Base-by-base conservation (phyloP, 2,888 invertebrate species). In the Theretra japonica region DNA sequence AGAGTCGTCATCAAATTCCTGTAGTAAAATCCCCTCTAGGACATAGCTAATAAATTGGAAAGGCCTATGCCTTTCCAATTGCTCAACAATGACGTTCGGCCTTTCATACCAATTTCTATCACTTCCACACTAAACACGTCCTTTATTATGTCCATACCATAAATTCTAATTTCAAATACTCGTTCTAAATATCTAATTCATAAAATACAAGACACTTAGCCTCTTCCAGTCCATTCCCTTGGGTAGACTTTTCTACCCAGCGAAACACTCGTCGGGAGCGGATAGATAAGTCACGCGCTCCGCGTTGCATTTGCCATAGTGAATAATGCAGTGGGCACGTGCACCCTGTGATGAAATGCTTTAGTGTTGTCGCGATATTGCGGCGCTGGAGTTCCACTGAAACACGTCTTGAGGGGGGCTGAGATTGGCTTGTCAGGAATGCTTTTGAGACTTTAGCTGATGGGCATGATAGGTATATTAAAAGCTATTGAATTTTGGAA, bases 281-380 rank as follows among this genome's bases (percentile, higher is more conserved):
- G 80, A 80, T 80, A 91, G 92, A 92, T 92, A 91, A 91, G 92
- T 89, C 92, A 91, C 90, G 91, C 83, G 83, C 86, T 73, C 75
- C 74, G 78, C 80, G 83, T 86, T 91, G 91, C 91, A 91, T 90
- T 91, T 90, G 88, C 91, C 88, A 89, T 86, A 82, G 90, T 91
- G 92, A 93, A 92, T 93, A 92, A 93, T 92, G 90, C 90, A 92
- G 82, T 81, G 79, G 75, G 86, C 82, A 90, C 90, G 90, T 89
- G 89, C 87, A 74, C 76, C 78, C 77, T 79, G 84, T 88, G 88
- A 90, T 88, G 86, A 88, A 90, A 90, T 86, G 88, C 83, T 84
- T 85, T 81, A 87, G 86, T 82, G 84, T 81, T 81, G 85, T 82
- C 81, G 79, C 82, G 83, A 82, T 86, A 86, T 80, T 83, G 79